Conservation (phyloP, 2,888 invertebrate genomes). For the Calliopum simillimum region DNA sequence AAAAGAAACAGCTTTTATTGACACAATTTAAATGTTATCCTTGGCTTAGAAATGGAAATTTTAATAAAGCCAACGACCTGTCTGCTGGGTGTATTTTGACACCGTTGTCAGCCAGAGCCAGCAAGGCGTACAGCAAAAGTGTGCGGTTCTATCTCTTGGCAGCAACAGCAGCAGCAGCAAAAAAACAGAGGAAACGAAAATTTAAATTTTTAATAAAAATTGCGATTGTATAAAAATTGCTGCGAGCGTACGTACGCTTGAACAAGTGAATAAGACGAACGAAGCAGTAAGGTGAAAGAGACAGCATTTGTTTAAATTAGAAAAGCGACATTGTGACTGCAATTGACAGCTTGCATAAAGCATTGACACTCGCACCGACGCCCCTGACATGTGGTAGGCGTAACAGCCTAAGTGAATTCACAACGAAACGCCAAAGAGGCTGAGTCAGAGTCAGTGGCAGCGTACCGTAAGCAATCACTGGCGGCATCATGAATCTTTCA, state of each 20-base stretch:
- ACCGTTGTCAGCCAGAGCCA: not conserved
- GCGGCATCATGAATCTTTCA: constrained; percentile 34
- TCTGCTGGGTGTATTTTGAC: not conserved
- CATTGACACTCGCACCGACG: not conserved
- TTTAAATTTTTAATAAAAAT: constrained; percentile 22
- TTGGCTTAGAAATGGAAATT: constrained; percentile 47
- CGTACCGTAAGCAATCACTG: not conserved
- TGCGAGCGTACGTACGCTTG: not conserved
- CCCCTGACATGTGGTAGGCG: not conserved
- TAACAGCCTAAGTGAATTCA: not conserved
- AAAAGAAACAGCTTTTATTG: constrained; percentile 44
- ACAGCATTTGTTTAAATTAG: not conserved
- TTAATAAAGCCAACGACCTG: not conserved
- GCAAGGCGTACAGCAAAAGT: too few relatives aligned
- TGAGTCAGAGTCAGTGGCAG: not conserved
- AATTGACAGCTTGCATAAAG: not conserved
- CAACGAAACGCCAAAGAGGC: not conserved
- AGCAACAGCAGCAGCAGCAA: not conserved
- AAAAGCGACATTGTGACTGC: not conserved
- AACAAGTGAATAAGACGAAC: not conserved
- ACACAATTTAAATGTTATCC: constrained; percentile 60
- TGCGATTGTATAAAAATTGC: not conserved
- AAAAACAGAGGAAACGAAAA: constrained; percentile 8
- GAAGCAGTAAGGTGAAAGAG: not conserved
- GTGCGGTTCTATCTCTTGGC: not conserved